These are phyloP conservation scores for Lethenteron reissneri DNA, from an alignment of 2,113 vertebrate genomes.

Conservation along the genomic window DNA sequence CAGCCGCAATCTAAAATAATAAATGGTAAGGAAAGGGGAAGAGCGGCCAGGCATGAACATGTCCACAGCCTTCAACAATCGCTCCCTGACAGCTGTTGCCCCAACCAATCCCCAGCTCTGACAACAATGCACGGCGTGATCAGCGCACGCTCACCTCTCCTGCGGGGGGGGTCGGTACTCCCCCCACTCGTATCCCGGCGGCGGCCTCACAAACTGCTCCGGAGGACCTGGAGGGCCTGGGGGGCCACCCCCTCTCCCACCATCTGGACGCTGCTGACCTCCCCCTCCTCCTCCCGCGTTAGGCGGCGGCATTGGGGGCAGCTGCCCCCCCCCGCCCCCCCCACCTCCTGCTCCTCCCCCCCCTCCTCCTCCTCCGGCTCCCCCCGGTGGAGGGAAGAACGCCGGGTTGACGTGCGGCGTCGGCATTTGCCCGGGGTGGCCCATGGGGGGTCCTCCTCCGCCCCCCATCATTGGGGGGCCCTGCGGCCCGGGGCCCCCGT, in stretches of 20 bases:
- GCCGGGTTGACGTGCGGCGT: slow-evolving; percentile 57
- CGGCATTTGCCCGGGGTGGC: slow-evolving; percentile 18
- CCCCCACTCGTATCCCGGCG: slow-evolving; percentile 6
- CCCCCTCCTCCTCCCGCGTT: slow-evolving; percentile 30
- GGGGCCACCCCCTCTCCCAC: background rate
- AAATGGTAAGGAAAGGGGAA: no score
- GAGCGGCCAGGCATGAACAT: no score
- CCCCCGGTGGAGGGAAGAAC: slow-evolving; percentile 34
- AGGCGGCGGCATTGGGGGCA: no score
- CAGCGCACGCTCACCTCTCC: background rate
- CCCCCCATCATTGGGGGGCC: slow-evolving; percentile 15
- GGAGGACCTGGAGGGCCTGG: no score
- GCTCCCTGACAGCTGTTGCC: no score
- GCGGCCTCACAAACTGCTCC: background rate
- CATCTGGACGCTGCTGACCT: background rate
- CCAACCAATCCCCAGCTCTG: no score
- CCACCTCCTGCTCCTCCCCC: no score
- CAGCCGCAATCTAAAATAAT: no score
- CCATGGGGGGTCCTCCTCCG: no score
- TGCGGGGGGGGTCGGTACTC: slow-evolving; percentile 1
- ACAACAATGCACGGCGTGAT: no score
- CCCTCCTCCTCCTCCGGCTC: slow-evolving; percentile 9
- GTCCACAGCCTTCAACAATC: no score
- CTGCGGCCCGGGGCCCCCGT: slow-evolving; percentile 12
- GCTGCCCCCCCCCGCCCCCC: no score